Evolutionary conservation across 2,888 invertebrate genomes (phyloP).

Genomic region (Suillia variegata): DNA sequence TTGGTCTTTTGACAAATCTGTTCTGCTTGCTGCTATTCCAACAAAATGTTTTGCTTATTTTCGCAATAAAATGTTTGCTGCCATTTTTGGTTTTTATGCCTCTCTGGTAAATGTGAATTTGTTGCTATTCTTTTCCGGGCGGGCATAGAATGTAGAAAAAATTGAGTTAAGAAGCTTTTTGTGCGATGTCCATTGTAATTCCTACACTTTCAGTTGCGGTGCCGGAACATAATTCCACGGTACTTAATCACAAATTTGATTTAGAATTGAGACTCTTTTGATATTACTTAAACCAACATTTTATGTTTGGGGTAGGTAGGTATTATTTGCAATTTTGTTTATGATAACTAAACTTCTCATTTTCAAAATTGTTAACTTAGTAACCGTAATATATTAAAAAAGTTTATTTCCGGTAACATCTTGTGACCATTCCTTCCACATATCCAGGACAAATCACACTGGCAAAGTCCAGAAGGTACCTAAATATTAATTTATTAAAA

Average conservation of each 20-base stretch:
- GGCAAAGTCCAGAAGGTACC: slow-evolving; percentile 2
- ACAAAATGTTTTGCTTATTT: slow-evolving; percentile 9
- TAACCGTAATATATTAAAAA: no score
- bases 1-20: slow-evolving; percentile 39
- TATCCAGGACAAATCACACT: neutral
- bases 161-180: slow-evolving; percentile 10
- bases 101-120: neutral
- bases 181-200: neutral
- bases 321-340: no score
- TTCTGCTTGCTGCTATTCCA: slow-evolving; percentile 8
- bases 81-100: neutral
- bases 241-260: no score
- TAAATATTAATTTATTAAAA: slow-evolving; percentile 13
- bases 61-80: slow-evolving; percentile 18
- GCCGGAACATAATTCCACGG: neutral
- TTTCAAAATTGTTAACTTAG: no score
- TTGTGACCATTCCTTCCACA: no score
- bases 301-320: no score
- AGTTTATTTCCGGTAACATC: no score
- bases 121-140: slow-evolving; percentile 1
- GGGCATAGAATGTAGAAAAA: slow-evolving; percentile 15
- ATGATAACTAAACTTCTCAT: no score
- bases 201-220: neutral
- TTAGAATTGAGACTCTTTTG: no score
- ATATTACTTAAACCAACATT: no score